Evolutionary conservation across 2,797 vertebrate species (phyloP).

Genomic region (Macropus fuliginosus): DNA sequence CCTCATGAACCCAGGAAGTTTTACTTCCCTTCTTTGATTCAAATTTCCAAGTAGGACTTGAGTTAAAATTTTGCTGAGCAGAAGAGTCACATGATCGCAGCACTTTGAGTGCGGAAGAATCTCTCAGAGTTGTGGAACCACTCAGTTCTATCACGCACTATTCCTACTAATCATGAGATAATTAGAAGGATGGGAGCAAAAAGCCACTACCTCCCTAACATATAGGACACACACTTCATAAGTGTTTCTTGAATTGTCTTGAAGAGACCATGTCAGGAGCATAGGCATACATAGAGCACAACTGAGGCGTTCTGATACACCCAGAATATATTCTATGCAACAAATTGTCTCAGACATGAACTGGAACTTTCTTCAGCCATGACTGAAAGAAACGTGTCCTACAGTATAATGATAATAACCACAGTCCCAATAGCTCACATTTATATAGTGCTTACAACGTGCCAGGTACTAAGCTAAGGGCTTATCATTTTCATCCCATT

Average conservation of each 20-base stretch:
- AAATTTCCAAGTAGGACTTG: slow-evolving; percentile 43
- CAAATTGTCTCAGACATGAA: background rate
- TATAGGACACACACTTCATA: background rate
- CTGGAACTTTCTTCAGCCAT: background rate
- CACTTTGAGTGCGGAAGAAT: slow-evolving; percentile 28
- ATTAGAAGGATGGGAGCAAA: background rate
- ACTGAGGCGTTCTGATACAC: background rate
- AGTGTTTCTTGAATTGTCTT: background rate
- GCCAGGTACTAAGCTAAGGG: background rate
- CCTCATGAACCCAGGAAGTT: background rate
- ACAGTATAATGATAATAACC: background rate
- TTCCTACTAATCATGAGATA: background rate
- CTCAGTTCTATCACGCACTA: background rate
- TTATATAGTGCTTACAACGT: background rate
- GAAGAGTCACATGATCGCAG: slow-evolving; percentile 40
- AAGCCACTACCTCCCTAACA: background rate
- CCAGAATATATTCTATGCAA: background rate
- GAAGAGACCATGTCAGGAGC: background rate
- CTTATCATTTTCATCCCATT: background rate
- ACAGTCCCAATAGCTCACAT: background rate
- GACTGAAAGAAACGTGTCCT: background rate
- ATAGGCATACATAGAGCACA: background rate
- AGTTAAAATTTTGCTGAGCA: slow-evolving; percentile 47
- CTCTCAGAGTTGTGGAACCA: background rate
- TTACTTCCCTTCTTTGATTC: slow-evolving; percentile 36